Evolutionary conservation across 2,113 vertebrate species (phyloP).

Genomic region (Pseudorhombus dupliciocellatus): DNA sequence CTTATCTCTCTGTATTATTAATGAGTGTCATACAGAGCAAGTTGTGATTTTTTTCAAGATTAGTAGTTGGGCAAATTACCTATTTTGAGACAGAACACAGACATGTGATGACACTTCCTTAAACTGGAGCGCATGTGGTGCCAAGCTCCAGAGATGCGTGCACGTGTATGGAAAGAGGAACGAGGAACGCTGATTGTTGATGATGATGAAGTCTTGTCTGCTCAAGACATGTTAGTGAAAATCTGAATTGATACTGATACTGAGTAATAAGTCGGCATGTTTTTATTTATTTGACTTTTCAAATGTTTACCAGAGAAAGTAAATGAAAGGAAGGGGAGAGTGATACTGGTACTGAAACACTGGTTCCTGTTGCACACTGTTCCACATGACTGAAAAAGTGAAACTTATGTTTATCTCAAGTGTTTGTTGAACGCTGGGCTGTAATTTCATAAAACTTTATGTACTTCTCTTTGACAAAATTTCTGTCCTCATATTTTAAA

Average conservation of each 20-base stretch:
- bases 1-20: slow-evolving; percentile 31
- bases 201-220: neutral
- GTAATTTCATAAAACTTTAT: neutral
- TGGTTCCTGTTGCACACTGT: neutral
- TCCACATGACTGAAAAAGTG: slow-evolving; percentile 15
- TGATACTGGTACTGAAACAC: neutral
- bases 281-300: too few species aligned
- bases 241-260: too few species aligned
- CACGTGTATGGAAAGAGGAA: slow-evolving; percentile 23
- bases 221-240: neutral
- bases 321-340: neutral
- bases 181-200: slow-evolving; percentile 1
- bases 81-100: slow-evolving; percentile 31
- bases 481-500: neutral
- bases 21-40: slow-evolving; percentile 5
- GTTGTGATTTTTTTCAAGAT: slow-evolving; percentile 18
- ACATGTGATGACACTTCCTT: slow-evolving; percentile 46
- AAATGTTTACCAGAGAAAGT: too few species aligned
- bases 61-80: neutral
- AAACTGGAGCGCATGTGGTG: neutral
- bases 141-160: neutral
- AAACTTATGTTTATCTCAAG: slow-evolving; percentile 16
- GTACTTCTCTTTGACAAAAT: neutral
- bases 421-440: slow-evolving; percentile 15
- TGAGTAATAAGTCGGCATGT: neutral